phyloP scores from a whole-genome alignment of 1,140 invertebrate species.

The Halyomorpha halys region DNA sequence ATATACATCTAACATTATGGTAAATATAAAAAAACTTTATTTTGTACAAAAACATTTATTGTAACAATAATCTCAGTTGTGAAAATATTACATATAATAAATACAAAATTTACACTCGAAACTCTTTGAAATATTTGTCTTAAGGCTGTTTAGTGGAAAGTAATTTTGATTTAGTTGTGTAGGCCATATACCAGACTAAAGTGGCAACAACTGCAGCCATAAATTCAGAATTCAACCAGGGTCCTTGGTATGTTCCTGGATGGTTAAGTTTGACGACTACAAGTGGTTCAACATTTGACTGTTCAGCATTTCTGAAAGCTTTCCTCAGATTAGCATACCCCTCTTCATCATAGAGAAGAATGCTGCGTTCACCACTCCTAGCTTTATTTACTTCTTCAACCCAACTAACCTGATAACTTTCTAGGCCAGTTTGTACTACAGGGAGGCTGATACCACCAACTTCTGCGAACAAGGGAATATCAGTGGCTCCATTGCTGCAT shows the following conservation, averaged over 20 bases:
- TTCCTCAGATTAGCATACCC: conserved; percentile 73
- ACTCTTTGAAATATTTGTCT: background rate
- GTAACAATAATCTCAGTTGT: no score
- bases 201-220: conserved; percentile 68
- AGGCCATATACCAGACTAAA: conserved; percentile 75
- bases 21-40: no score
- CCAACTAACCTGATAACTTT: conserved; percentile 71
- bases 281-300: conserved; percentile 59
- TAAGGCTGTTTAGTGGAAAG: conserved; percentile 41
- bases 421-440: conserved; percentile 58
- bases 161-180: conserved; percentile 71
- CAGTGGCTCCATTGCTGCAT: conserved; percentile 52
- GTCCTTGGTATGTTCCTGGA: conserved; percentile 79
- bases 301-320: conserved; percentile 56
- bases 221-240: conserved; percentile 85
- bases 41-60: no score
- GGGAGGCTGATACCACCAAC: conserved; percentile 69
- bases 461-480: conserved; percentile 71
- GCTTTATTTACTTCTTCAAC: conserved; percentile 74
- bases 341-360: conserved; percentile 85
- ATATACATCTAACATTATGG: no score
- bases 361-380: conserved; percentile 60
- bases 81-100: no score
- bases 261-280: conserved; percentile 65
- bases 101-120: no score